Conservation (phyloP, 2,888 invertebrate genomes). For the Lasioglossum calceatum region DNA sequence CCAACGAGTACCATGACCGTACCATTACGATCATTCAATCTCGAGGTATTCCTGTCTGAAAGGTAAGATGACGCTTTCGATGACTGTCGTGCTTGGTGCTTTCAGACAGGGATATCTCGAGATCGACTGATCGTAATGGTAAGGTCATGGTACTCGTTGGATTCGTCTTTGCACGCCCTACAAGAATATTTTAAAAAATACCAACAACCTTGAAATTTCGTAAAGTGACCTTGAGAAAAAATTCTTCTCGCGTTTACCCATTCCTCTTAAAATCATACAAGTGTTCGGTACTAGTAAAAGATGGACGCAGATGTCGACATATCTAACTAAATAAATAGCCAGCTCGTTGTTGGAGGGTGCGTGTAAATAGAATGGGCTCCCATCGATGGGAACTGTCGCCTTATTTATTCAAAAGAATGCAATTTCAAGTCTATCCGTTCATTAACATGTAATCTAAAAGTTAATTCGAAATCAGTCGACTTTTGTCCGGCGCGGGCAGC, state of each 20-base stretch:
- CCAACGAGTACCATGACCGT: background rate
- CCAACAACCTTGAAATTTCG: too few species aligned
- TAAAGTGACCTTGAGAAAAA: too few species aligned
- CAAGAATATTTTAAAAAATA: background rate
- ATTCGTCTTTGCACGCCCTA: background rate
- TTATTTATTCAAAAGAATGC: slow-evolving; percentile 18
- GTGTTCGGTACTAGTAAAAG: background rate
- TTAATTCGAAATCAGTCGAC: slow-evolving; percentile 20
- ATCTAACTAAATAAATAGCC: background rate
- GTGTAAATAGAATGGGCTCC: background rate
- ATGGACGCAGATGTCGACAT: background rate
- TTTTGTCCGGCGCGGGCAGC: background rate
- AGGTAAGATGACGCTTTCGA: too few species aligned
- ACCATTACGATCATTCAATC: background rate
- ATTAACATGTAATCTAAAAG: slow-evolving; percentile 32
- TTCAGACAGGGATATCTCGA: background rate
- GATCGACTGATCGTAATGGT: background rate
- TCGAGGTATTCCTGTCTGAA: background rate
- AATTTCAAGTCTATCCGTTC: slow-evolving; percentile 33
- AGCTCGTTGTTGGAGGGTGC: background rate
- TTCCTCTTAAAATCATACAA: background rate
- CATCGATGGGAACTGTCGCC: background rate
- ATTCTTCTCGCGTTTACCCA: too few species aligned
- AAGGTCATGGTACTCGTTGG: background rate
- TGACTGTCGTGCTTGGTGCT: too few species aligned